These are phyloP conservation scores for Ramphastos sulfuratus DNA, from an alignment of 2,113 vertebrate genomes.

Conservation along the genomic window DNA sequence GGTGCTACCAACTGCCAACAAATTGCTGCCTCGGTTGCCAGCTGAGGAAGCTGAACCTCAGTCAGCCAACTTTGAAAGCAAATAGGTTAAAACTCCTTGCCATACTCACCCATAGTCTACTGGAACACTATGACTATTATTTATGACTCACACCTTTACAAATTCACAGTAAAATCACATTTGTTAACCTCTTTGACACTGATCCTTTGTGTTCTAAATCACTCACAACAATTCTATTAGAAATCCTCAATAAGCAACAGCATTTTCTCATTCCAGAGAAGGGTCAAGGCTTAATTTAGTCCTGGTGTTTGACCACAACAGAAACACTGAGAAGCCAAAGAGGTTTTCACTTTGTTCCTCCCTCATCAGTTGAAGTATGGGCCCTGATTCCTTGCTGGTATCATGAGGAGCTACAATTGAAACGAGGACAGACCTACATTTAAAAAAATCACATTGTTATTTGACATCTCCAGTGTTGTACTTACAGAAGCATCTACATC, in stretches of 20 bases:
- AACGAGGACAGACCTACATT: not conserved
- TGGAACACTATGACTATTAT: not conserved
- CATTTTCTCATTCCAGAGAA: not conserved
- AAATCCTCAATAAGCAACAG: not conserved
- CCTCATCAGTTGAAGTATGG: not conserved
- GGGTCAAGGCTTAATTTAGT: not conserved
- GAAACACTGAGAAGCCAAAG: not conserved
- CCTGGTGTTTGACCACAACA: not conserved
- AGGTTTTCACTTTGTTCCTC: not conserved
- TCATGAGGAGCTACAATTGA: not conserved
- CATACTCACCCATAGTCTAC: not conserved
- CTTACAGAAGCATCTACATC: not conserved
- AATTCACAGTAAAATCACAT: not conserved
- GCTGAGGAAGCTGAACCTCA: not conserved
- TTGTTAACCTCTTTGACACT: not conserved
- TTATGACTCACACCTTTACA: not conserved
- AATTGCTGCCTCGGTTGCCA: not conserved
- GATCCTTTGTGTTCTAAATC: not conserved
- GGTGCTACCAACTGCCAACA: not conserved
- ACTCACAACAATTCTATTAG: fast-evolving
- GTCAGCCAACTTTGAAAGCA: not conserved
- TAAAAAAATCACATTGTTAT: not conserved
- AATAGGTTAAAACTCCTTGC: not conserved
- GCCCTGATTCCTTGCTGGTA: not conserved
- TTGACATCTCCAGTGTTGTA: not conserved